A percentile compares a stretch with the other conserved stretches of the same genome.
phyloP scores from a whole-genome alignment of 2,797 vertebrate genomes.

The Erpetoichthys calabaricus region DNA sequence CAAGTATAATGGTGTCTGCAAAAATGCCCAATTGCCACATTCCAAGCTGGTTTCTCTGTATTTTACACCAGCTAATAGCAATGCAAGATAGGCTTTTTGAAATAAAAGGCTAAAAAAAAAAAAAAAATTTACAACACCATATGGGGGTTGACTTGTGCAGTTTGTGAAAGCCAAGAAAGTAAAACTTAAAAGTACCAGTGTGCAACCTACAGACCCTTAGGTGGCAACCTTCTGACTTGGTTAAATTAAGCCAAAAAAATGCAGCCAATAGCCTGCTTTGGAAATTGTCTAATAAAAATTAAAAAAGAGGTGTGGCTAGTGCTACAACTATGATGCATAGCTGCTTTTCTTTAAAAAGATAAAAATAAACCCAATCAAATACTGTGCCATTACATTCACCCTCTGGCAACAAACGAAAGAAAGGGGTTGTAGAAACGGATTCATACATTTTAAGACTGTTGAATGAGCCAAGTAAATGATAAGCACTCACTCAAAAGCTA shows the following conservation, averaged over 20 bases:
- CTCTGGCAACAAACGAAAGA: constrained; percentile 36
- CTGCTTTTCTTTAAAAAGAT: constrained; percentile 41
- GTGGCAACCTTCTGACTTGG: constrained; percentile 63
- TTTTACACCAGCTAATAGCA: constrained; percentile 58
- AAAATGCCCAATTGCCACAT: constrained; percentile 41
- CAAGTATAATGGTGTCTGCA: constrained; percentile 52
- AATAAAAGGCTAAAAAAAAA: constrained; percentile 38
- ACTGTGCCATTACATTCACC: constrained; percentile 46
- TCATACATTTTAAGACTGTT: neutral
- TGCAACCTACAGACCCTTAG: constrained; percentile 57
- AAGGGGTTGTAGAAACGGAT: neutral
- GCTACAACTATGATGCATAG: constrained; percentile 62
- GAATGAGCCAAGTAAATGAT: neutral
- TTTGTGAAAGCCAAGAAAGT: constrained; percentile 42
- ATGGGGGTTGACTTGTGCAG: constrained; percentile 33
- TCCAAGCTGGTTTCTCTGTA: constrained; percentile 72
- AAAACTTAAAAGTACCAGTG: constrained; percentile 52
- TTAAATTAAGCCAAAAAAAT: constrained; percentile 67
- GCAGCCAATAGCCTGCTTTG: constrained; percentile 51
- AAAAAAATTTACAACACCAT: constrained; percentile 13
- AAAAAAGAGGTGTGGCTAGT: constrained; percentile 47
- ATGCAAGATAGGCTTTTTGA: constrained; percentile 29
- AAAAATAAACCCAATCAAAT: constrained; percentile 26
- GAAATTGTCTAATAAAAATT: constrained; percentile 25
- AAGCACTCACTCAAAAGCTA: neutral